phyloP scores from a whole-genome alignment of 2,113 vertebrate species.

The Erythrocercus mccallii region DNA sequence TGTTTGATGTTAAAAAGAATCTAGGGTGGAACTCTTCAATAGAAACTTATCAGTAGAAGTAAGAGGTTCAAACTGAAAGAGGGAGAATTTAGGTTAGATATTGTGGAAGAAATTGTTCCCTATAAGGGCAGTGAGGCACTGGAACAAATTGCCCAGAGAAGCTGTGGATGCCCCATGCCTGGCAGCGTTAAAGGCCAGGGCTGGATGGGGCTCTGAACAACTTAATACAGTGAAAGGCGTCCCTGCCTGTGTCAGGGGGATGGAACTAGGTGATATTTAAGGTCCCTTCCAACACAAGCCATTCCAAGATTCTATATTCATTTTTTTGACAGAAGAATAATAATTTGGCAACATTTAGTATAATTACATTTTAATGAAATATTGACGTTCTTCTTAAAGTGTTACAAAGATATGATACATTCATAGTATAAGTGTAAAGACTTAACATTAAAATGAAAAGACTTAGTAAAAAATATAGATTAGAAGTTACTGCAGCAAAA shows the following conservation, averaged over 20 bases:
- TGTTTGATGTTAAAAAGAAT: not conserved
- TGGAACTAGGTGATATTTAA: not conserved
- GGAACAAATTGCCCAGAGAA: not conserved
- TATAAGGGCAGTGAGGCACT: not conserved
- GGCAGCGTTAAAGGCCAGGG: not conserved
- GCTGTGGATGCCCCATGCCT: not conserved
- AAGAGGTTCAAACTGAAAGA: not conserved
- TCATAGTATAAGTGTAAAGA: not conserved
- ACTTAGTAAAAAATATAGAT: conserved; percentile 1
- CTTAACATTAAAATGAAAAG: not conserved
- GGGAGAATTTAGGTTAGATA: not conserved
- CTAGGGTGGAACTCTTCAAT: not conserved
- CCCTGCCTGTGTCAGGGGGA: not conserved
- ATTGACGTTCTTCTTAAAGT: not conserved
- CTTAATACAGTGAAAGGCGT: not conserved
- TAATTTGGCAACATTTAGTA: not conserved
- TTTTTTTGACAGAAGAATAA: not conserved
- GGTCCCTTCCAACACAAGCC: not conserved
- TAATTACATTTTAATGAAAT: conserved; percentile 41
- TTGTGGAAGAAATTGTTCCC: not conserved
- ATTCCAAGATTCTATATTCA: not conserved
- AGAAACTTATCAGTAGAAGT: not conserved
- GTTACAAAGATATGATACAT: conserved; percentile 19
- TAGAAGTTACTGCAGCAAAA: conserved; percentile 16
- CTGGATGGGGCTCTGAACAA: not conserved